Conservation (phyloP, 2,888 invertebrate genomes). For the Phortica magna region DNA sequence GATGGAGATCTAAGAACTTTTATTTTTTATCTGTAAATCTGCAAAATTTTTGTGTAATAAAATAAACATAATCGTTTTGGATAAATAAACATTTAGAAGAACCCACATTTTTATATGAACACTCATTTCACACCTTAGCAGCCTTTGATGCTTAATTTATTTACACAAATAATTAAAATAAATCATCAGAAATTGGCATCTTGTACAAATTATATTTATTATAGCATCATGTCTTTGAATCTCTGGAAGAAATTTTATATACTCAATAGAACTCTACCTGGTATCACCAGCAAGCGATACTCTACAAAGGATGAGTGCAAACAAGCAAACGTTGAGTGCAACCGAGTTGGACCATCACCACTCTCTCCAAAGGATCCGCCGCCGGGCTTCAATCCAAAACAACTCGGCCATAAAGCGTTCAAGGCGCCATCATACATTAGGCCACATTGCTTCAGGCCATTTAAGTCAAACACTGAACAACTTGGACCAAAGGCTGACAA, state of each 20-base stretch:
- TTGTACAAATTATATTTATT: too few relatives aligned
- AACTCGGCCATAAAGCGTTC: slow-evolving; percentile 37
- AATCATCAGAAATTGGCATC: too few relatives aligned
- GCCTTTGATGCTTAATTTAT: too few relatives aligned
- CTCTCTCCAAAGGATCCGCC: slow-evolving; percentile 38
- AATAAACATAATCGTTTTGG: too few relatives aligned
- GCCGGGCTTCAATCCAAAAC: slow-evolving; percentile 9
- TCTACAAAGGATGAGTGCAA: too few relatives aligned
- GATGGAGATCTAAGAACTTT: neutral
- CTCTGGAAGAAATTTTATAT: neutral
- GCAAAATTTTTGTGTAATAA: too few relatives aligned
- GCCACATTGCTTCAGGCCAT: slow-evolving; percentile 28
- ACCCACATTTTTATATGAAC: too few relatives aligned
- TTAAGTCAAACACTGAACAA: slow-evolving; percentile 33
- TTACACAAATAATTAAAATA: too few relatives aligned
- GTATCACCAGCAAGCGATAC: neutral
- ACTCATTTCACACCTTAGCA: too few relatives aligned
- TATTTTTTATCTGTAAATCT: too few relatives aligned
- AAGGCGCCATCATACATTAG: slow-evolving; percentile 42
- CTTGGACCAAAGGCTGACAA: slow-evolving; percentile 51
- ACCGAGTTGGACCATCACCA: neutral
- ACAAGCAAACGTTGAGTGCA: neutral
- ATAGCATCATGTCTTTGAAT: neutral
- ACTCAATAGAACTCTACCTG: neutral
- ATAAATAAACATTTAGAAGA: too few relatives aligned